phyloP scores from a whole-genome alignment of 2,113 vertebrate genomes.

The Pleuronectes platessa region DNA sequence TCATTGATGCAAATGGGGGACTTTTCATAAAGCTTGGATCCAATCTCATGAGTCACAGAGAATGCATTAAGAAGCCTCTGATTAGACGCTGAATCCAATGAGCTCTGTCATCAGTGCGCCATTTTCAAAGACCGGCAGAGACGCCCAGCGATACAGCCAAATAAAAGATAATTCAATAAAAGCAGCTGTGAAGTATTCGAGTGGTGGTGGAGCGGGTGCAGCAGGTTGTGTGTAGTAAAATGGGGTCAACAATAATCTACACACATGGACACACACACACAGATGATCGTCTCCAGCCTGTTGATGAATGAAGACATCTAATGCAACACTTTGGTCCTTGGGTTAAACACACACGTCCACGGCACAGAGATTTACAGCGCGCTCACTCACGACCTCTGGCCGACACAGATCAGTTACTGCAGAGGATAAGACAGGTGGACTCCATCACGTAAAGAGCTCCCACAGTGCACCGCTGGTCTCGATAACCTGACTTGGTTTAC shows the following conservation, averaged over 20 bases:
- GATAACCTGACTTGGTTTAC: conserved; percentile 5
- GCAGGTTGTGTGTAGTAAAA: conserved; percentile 50
- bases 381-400: conserved; percentile 60
- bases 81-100: conserved; percentile 70
- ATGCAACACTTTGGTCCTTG: conserved; percentile 28
- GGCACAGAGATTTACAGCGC: conserved; percentile 53
- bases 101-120: conserved; percentile 63
- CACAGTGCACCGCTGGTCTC: conserved; percentile 29
- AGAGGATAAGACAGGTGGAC: conserved; percentile 68
- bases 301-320: conserved; percentile 51
- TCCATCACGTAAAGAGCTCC: conserved; percentile 50
- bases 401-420: conserved; percentile 55
- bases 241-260: conserved; percentile 45
- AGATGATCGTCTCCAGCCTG: conserved; percentile 46
- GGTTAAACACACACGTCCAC: conserved; percentile 56
- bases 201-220: conserved; percentile 12
- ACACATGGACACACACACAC: conserved; percentile 4
- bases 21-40: conserved; percentile 73
- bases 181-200: conserved; percentile 32
- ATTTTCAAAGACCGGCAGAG: conserved; percentile 51
- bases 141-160: conserved; percentile 39
- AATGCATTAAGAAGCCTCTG: conserved; percentile 71
- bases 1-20: conserved; percentile 69
- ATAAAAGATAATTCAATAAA: conserved; percentile 69
- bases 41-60: conserved; percentile 69